Conservation (phyloP, 1,140 invertebrate genomes). For the Nephila pilipes region DNA sequence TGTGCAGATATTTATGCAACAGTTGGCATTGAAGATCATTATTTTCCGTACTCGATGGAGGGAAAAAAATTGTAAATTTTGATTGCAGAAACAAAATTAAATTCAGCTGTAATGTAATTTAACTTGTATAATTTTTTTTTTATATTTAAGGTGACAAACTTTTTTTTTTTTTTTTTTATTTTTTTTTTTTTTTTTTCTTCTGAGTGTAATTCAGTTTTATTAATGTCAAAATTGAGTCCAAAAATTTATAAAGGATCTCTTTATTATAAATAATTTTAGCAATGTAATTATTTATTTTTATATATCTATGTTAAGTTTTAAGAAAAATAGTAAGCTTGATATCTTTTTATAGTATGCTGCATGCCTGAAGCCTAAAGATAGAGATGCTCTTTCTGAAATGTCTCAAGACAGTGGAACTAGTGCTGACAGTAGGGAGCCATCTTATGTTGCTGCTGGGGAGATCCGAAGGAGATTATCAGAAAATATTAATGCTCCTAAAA, state of each 20-base stretch:
- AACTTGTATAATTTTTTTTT: no score
- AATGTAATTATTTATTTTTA: no score
- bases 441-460: conserved; percentile 94
- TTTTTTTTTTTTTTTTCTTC: no score
- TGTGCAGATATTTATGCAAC: no score
- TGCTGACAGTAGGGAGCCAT: conserved; percentile 86
- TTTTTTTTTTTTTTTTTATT: no score
- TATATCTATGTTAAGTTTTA: not conserved
- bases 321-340: not conserved
- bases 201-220: not conserved
- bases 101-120: no score
- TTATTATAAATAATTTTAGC: no score
- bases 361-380: conserved; percentile 81
- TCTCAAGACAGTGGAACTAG: conserved; percentile 95
- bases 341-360: conserved; percentile 71
- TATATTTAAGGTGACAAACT: no score
- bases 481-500: conserved; percentile 89
- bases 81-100: no score
- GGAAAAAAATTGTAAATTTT: no score
- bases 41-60: no score
- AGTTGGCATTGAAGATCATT: no score
- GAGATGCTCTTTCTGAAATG: conserved; percentile 94
- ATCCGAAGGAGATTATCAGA: conserved; percentile 93
- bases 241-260: not conserved
- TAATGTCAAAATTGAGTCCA: not conserved